Evolutionary conservation across 2,113 vertebrate genomes (phyloP).

Genomic region (Channa maculata): DNA sequence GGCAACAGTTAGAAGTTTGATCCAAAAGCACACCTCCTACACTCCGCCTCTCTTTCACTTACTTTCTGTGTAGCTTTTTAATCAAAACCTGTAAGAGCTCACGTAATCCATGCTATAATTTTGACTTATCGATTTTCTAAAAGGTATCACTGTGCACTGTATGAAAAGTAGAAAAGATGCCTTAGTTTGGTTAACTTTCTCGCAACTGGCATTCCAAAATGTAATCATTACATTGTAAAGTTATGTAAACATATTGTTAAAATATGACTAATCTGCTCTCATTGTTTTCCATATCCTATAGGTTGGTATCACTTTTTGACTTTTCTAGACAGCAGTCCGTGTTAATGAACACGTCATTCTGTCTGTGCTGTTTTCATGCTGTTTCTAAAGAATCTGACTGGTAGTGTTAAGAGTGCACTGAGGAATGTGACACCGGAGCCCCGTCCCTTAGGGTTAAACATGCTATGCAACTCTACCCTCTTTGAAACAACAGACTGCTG

Average conservation of each 20-base stretch:
- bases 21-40: not conserved
- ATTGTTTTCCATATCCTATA: not conserved
- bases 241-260: not conserved
- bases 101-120: not conserved
- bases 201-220: not conserved
- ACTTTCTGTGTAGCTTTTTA: not conserved
- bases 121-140: not conserved
- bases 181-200: not conserved
- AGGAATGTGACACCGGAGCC: conserved; percentile 74
- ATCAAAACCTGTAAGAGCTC: not conserved
- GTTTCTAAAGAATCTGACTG: conserved; percentile 36
- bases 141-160: no score
- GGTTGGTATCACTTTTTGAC: not conserved
- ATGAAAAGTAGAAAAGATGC: not conserved
- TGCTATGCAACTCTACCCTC: conserved; percentile 72
- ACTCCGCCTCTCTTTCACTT: not conserved
- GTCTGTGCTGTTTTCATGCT: conserved; percentile 5
- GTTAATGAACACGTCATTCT: conserved; percentile 3
- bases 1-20: conserved; percentile 23
- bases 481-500: conserved; percentile 77
- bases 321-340: not conserved
- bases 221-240: not conserved
- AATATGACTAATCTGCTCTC: not conserved
- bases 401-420: conserved; percentile 11
- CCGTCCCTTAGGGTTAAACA: conserved; percentile 64